A percentile compares a stretch with the other conserved stretches of the same genome.
These are phyloP conservation scores for Ostrea denselamellosa DNA, from an alignment of 1,140 invertebrate species.

Conservation along the genomic window DNA sequence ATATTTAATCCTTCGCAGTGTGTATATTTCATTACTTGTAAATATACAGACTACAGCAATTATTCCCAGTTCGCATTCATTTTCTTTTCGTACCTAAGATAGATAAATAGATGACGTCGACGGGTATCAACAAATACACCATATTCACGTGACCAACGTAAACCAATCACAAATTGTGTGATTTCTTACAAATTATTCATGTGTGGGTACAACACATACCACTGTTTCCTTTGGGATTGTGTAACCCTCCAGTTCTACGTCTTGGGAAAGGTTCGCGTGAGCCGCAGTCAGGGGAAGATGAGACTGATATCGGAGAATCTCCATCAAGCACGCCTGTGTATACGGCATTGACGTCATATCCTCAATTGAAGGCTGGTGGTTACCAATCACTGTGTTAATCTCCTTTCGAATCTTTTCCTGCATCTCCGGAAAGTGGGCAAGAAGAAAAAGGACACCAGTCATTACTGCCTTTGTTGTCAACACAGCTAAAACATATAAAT, in stretches of 20 bases:
- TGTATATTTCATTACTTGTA: too few relatives aligned
- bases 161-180: neutral
- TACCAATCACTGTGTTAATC: constrained; percentile 91
- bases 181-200: neutral
- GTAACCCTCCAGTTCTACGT: constrained; percentile 66
- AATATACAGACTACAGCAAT: too few relatives aligned
- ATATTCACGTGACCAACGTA: too few relatives aligned
- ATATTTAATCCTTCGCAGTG: too few relatives aligned
- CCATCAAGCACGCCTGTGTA: constrained; percentile 69
- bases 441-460: constrained; percentile 74
- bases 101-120: too few relatives aligned
- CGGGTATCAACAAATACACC: too few relatives aligned
- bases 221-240: constrained; percentile 69
- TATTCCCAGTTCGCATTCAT: too few relatives aligned
- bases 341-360: constrained; percentile 81
- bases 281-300: constrained; percentile 73
- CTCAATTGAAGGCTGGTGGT: constrained; percentile 87
- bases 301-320: constrained; percentile 67
- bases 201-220: constrained; percentile 70
- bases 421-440: constrained; percentile 86
- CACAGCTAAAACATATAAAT: constrained; percentile 48
- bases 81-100: too few relatives aligned
- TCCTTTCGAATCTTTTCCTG: constrained; percentile 92
- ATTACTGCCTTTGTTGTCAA: constrained; percentile 55
- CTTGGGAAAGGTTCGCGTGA: constrained; percentile 66